Evolutionary conservation across 1,140 invertebrate species (phyloP).

Genomic region (Habropoda laboriosa): DNA sequence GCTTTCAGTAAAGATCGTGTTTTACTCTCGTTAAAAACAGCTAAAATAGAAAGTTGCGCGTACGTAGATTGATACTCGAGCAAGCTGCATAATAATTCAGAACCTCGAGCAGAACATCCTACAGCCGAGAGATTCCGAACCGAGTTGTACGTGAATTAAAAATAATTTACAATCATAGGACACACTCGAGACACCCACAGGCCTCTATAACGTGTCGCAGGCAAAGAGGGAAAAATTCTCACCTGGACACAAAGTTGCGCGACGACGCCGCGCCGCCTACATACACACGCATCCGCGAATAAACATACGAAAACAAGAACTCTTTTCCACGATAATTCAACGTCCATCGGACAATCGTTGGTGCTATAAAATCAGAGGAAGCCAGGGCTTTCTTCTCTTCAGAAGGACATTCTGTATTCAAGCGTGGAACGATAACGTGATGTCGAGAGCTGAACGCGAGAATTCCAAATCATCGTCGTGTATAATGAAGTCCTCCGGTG

Average conservation of each 20-base stretch:
- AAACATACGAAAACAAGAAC: background rate
- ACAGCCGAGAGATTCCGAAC: background rate
- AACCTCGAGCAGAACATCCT: no score
- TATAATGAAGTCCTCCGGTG: slow-evolving; percentile 33
- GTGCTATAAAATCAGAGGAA: background rate
- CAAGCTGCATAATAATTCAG: no score
- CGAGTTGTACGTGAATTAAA: background rate
- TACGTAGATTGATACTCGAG: no score
- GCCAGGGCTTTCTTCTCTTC: background rate
- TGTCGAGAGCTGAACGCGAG: no score
- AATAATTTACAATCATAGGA: background rate
- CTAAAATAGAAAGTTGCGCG: no score
- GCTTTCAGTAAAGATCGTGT: no score
- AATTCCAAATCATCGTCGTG: slow-evolving; percentile 16
- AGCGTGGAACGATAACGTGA: background rate
- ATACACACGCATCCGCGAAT: background rate
- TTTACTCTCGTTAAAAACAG: no score
- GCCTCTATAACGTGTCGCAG: background rate
- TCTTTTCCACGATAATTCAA: background rate
- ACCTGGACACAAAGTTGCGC: background rate
- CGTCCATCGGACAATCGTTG: background rate
- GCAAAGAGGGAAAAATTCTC: background rate
- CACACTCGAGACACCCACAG: no score
- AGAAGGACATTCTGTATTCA: background rate
- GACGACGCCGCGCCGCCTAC: background rate